Evolutionary conservation across 2,797 vertebrate genomes (phyloP), one percentile per base, ranked within the genome.

Genomic region (Acanthiza pusilla): DNA sequence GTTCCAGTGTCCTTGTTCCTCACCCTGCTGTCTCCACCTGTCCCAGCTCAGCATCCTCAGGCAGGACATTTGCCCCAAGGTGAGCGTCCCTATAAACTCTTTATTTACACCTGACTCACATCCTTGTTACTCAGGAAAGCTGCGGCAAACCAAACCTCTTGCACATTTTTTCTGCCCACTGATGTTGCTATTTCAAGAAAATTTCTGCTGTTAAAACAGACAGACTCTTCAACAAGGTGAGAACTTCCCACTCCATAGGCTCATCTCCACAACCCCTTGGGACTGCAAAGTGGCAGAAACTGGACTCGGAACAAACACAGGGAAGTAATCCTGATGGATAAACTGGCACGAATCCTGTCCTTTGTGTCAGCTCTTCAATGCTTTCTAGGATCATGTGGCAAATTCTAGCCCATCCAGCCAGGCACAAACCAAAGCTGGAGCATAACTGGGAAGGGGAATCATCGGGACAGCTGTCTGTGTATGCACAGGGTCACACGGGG

Each of bases 391-490:
- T 25, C 30, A 10, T 0, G 20, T 34, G 67, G 27, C 47, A 91
- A 58, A 75, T 74, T 77, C 61, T 61, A 93, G 78, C 29, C 75
- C 61, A 25, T 18, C 11, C 68, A 79, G 55, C 19, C 30, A 42
- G 63, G 48, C 8, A 38, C 60, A 57, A 17, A 3, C 13, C 36
- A 16, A 72, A 77, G 38, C 1, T 38, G 55, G 76, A 60, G 40
- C 55, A 4, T 21, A 36, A 12, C 58, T n/a, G 75, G 48, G 12
- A 58, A n/a, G 36, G 3, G 26, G 18, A 77, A 34, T 14, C 74
- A 9, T 30, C 14, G 42, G 40, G 60, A 18, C 36, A 26, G 79
- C 23, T 2, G 2, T 5, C 42, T 2, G 0, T 2, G 42, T 12
- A 16, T 3, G 65, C 50, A 38, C 27, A 42, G 65, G 50, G 40